Percentiles rank a stretch among this genome's conserved stretches.
Conservation (phyloP, 2,888 invertebrate species). For the Orgyia antiqua region DNA sequence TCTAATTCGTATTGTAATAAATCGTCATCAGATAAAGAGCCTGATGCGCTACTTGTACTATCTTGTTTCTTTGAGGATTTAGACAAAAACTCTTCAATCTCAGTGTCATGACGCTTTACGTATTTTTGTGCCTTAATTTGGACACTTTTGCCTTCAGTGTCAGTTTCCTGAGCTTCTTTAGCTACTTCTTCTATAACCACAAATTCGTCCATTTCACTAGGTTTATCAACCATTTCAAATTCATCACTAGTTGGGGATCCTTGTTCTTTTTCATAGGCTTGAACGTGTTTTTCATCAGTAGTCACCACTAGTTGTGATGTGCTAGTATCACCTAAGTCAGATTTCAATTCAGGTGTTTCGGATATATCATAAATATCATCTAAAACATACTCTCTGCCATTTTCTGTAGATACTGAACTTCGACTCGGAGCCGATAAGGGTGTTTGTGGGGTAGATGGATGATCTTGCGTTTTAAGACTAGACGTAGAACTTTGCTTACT, state of each 20-base stretch:
- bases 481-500: conserved; percentile 80
- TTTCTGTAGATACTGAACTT: conserved; percentile 81
- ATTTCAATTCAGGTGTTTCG: conserved; percentile 78
- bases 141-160: conserved; percentile 89
- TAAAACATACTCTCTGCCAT: conserved; percentile 80
- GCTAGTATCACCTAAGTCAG: conserved; percentile 67
- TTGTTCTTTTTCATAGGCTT: conserved; percentile 74
- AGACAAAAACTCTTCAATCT: conserved; percentile 83
- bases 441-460: conserved; percentile 77
- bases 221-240: conserved; percentile 92
- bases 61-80: conserved; percentile 83
- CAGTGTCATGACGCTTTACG: conserved; percentile 81
- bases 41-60: conserved; percentile 76
- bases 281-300: conserved; percentile 77
- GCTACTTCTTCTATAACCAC: conserved; percentile 93
- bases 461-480: conserved; percentile 73
- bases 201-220: conserved; percentile 91
- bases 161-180: conserved; percentile 89
- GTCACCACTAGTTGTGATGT: conserved; percentile 80
- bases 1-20: conserved; percentile 83
- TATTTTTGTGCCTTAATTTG: conserved; percentile 77
- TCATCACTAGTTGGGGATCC: conserved; percentile 91
- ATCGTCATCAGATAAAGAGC: conserved; percentile 79
- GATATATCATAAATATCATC: conserved; percentile 79
- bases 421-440: conserved; percentile 81